Evolutionary conservation across 92 coral and sea anemone genomes (phyloP), one percentile per base, ranked within the genome.

Genomic region (Blastomussa wellsi): DNA sequence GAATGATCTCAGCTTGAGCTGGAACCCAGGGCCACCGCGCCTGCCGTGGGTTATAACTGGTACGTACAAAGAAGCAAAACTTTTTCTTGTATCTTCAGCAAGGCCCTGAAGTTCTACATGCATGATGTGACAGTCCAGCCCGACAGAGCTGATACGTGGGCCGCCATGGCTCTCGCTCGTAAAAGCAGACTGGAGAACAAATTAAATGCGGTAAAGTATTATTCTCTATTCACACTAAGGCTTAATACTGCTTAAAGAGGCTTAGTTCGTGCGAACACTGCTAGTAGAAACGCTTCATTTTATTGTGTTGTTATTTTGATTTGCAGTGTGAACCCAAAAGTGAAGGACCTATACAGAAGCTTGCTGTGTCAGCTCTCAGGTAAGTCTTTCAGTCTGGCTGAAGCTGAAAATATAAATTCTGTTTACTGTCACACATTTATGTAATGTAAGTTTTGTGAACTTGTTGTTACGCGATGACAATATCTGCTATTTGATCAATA

Each of bases 341-440:
- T 79, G 98, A 91, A 87, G 99, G 99, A 76, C 99, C 99, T 0
- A 97, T 97, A 77, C 97, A 97, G 88, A 97, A 97, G 76, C 99
- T 94, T 39, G 95, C 99, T 9, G 88, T 93, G 5, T 96, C 99
- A 15, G 95, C 99, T 49, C 83, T 97, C n/a, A 96, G 95, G 99
- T 95, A 71, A 78, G 84, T 76, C 60, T 41, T 33, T 36, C 70
- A n/a, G n/a, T n/a, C 57, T 59, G 16, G 16, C 44, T 1, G 3
- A 69, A 69, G n/a, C 0, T 35, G 33, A 19, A 4, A 35, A 35
- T 16, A 16, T 2, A 38, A n/a, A 2, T 38, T 6, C 16, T 33
- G 47, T n/a, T 17, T 0, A 15, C 47, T 35, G 48, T 8, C 44
- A 39, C 7, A 39, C 44, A 39, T 7, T 39, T 39, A 3, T 39